Evolutionary conservation across 2,888 invertebrate species (phyloP), one percentile per base, ranked within the genome.

Genomic region (Amphimallon solstitiale): DNA sequence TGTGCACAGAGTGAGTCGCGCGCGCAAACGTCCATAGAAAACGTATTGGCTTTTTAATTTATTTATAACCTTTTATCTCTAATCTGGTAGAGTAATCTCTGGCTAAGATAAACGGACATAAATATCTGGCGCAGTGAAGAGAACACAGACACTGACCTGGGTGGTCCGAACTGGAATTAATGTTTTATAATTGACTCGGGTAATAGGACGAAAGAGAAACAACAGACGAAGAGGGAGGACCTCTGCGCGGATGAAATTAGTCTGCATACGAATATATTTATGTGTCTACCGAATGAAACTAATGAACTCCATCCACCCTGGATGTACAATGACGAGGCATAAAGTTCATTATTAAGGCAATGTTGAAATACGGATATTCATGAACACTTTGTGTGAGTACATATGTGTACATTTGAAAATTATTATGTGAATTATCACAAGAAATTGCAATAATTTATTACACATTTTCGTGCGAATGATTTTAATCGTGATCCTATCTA

Each of bases 151-250:
- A 51, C 51, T 51, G 61, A 35, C 48, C 48, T 61, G 61, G 61
- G 61, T 61, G 61, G 61, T 37, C 61, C 37, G 21, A 61, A 51
- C 51, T 51, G 51, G 51, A 51, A 61, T 48, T 37, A 46, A 45
- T 61, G 46, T 21, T 37, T 61, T 61, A 61, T 61, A 61, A 61
- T 61, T 61, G 61, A 61, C 46, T 61, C 37, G 34, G 46, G 51
- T 61, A 61, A 61, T 61, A 29, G 61, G 48, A 48, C 48, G 61
- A 37, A 17, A 35, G 15, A 51, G 35, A 51, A 29, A 29, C n/a
- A n/a, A n/a, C 29, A 29, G 29, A 29, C 5, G 29, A 9, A 29
- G 29, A 23, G 23, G 9, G 29, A 29, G 9, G 29, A 29, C 29
- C 29, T 29, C n/a, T 29, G 14, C 35, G 23, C 34, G 51, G 51